These are phyloP conservation scores for Amiota mariae DNA, from an alignment of 2,888 invertebrate genomes.

Conservation along the genomic window DNA sequence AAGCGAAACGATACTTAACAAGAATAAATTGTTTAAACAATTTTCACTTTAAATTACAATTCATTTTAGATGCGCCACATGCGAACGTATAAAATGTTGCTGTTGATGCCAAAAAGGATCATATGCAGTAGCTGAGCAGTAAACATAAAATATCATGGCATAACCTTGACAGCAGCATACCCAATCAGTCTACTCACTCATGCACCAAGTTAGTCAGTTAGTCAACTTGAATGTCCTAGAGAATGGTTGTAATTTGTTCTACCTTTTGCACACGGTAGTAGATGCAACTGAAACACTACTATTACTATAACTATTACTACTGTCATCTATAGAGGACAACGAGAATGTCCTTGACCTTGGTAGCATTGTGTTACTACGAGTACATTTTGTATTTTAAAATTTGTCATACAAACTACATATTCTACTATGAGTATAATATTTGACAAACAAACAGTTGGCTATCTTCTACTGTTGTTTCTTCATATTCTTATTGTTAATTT, in stretches of 20 bases:
- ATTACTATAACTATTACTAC: too few species aligned
- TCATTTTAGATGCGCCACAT: slow-evolving; percentile 58
- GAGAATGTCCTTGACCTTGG: background rate
- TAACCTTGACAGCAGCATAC: background rate
- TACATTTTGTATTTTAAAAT: background rate
- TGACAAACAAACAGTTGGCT: too few species aligned
- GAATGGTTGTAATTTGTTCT: background rate
- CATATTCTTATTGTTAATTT: too few species aligned
- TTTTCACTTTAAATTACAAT: slow-evolving; percentile 45
- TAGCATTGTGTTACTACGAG: too few species aligned
- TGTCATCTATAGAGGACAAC: too few species aligned
- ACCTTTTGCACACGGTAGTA: background rate
- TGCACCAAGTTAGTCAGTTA: slow-evolving; percentile 7
- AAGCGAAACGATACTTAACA: slow-evolving; percentile 45
- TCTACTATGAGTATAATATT: too few species aligned
- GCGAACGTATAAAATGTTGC: slow-evolving; percentile 17
- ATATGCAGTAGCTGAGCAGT: slow-evolving; percentile 6
- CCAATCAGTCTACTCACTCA: slow-evolving; percentile 10
- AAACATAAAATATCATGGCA: too few species aligned
- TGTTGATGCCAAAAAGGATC: slow-evolving; percentile 24
- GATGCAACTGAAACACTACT: too few species aligned
- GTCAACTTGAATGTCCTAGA: slow-evolving; percentile 15
- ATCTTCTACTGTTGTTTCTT: too few species aligned
- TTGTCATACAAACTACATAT: too few species aligned
- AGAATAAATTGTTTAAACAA: background rate